These are phyloP conservation scores for Varanus salvator DNA, from an alignment of 2,113 vertebrate genomes.

Conservation along the genomic window DNA sequence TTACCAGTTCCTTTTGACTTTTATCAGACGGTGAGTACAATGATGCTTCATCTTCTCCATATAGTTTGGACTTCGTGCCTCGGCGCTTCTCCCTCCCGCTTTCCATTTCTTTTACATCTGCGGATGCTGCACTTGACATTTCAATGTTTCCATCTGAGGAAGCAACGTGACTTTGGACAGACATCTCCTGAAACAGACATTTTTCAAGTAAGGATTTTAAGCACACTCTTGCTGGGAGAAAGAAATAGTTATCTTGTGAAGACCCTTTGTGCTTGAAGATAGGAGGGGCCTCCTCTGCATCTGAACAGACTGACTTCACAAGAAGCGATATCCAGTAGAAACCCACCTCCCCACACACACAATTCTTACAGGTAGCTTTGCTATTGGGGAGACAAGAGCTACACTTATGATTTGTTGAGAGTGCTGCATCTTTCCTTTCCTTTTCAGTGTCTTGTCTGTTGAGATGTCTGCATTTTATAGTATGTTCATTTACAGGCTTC, in stretches of 20 bases:
- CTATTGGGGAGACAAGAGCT: too few relatives aligned
- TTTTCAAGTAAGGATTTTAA: background rate
- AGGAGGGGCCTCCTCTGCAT: background rate
- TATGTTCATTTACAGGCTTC: too few relatives aligned
- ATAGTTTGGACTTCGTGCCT: slow-evolving; percentile 68
- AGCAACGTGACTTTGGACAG: slow-evolving; percentile 71
- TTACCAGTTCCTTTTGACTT: slow-evolving; percentile 76
- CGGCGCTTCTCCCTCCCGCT: slow-evolving; percentile 71
- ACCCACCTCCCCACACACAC: too few relatives aligned
- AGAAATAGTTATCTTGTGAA: background rate
- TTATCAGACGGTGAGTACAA: slow-evolving; percentile 78
- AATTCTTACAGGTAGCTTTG: too few relatives aligned
- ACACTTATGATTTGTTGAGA: too few relatives aligned
- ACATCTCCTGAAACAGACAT: slow-evolving; percentile 69
- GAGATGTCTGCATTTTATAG: too few relatives aligned
- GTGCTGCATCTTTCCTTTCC: too few relatives aligned
- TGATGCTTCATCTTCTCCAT: slow-evolving; percentile 74
- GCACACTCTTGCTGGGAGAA: background rate
- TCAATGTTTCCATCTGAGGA: slow-evolving; percentile 69
- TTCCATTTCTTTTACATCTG: slow-evolving; percentile 67
- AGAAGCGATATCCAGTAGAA: background rate
- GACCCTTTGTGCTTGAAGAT: background rate
- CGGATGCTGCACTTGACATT: slow-evolving; percentile 70
- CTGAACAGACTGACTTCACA: background rate
- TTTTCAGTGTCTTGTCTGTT: too few relatives aligned